These are phyloP conservation scores for Drosophila aldrichi DNA, from an alignment of 2,888 invertebrate genomes.

Conservation along the genomic window DNA sequence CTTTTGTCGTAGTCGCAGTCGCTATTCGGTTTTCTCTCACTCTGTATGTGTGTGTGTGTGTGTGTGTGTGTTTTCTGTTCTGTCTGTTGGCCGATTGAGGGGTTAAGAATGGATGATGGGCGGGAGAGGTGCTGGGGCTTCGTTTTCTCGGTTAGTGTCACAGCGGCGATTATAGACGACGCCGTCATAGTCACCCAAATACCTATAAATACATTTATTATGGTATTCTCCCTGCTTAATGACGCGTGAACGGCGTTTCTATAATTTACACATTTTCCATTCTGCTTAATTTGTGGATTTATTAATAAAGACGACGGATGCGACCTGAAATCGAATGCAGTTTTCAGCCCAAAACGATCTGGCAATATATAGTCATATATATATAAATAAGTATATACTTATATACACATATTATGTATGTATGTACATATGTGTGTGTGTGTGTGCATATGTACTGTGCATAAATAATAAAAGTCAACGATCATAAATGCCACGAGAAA, in stretches of 20 bases:
- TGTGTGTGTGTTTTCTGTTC: not conserved
- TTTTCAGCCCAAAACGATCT: not conserved
- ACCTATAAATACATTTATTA: constrained; percentile 81
- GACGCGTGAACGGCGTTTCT: constrained; percentile 73
- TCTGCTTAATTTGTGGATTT: constrained; percentile 71
- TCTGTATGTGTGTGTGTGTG: not conserved
- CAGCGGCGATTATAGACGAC: constrained; percentile 74
- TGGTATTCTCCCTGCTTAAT: constrained; percentile 80
- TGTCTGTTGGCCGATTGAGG: not conserved
- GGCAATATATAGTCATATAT: constrained; percentile 2
- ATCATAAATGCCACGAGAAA: constrained; percentile 49
- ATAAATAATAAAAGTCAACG: constrained; percentile 56
- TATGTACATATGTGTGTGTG: not conserved
- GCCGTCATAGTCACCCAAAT: constrained; percentile 75
- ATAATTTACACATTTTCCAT: constrained; percentile 74
- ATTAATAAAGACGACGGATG: constrained; percentile 52
- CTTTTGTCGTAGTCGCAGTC: constrained; percentile 58
- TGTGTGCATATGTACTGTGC: constrained; percentile 5
- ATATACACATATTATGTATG: not conserved
- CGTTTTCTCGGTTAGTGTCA: constrained; percentile 76
- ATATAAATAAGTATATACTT: not conserved
- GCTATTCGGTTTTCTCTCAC: constrained; percentile 23
- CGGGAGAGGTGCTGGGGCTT: not conserved
- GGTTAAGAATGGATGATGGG: not conserved
- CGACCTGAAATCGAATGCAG: constrained; percentile 58